Base-by-base conservation (phyloP, 1,140 invertebrate genomes). In the Pseudomyrmex cubaensis region DNA sequence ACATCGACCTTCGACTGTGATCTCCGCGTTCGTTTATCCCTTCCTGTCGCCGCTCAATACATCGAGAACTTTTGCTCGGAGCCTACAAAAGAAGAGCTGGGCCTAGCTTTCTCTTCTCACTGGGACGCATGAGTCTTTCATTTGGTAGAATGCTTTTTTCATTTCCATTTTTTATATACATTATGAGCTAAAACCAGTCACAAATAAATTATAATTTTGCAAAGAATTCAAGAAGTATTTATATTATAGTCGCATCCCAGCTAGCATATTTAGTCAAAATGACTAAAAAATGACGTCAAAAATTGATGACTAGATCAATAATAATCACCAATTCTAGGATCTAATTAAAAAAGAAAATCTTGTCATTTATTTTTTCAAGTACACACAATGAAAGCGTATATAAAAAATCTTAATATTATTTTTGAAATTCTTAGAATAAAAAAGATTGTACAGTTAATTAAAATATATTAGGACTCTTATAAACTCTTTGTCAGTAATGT, bases 71-170 rank as follows among this genome's bases (percentile, higher is more conserved):
- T 72, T 72, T 82, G 86, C 83, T 82, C 50, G 80, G 70, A 66
- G 83, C 72, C 85, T 88, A 85, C 75, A 75, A 87, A 83, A 78
- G 75, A 85, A 56, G 80, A 84, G 62, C 35, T 80, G 80, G 85
- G 12, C 84, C 83, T 89, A 91, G 90, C 90, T 91, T 91, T 91
- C 90, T 90, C 90, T 90, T 91, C 86, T 35, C 83, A 85, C 25
- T 63, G 59, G 12, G 54, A 15, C 13, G 57, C 35, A 72, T 67
- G n/a, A 5, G n/a, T 44, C 44, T 50, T 57, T 48, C 59, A 56
- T 78, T 80, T 66, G 64, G 56, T 82, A 87, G 59, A 46, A 87
- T 61, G 56, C 50, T 83, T 89, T 88, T 66, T 80, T 54, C 48
- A 74, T 75, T 62, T 82, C 25, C 54, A 57, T 25, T 50, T 13